These are phyloP conservation scores for Ciconia stormi DNA, from an alignment of 2,113 vertebrate genomes.

Conservation along the genomic window DNA sequence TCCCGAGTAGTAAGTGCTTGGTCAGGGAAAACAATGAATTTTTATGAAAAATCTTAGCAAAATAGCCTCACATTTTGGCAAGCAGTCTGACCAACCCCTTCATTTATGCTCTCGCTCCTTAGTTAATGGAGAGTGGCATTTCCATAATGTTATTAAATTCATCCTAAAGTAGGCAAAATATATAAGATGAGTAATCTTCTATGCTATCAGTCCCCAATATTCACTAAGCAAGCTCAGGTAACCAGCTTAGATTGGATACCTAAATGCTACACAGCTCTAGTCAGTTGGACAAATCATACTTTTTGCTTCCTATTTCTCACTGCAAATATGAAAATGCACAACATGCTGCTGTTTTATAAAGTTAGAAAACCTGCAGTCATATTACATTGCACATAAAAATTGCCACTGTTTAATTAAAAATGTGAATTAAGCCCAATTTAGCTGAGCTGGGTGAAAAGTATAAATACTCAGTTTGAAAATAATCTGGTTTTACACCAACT, in stretches of 20 bases:
- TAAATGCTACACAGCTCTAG: not conserved
- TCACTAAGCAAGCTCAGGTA: not conserved
- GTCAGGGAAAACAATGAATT: not conserved
- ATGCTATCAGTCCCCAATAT: not conserved
- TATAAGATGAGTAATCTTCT: not conserved
- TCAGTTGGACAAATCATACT: not conserved
- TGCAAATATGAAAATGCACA: not conserved
- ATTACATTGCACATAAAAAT: not conserved
- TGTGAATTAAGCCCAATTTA: not conserved
- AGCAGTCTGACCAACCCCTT: not conserved
- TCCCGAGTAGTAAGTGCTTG: not conserved
- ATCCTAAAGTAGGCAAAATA: not conserved
- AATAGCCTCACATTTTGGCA: not conserved
- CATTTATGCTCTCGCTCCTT: not conserved
- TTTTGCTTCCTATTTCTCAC: not conserved
- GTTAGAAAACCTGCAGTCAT: not conserved
- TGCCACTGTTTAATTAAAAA: not conserved
- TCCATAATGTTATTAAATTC: not conserved
- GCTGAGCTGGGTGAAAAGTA: not conserved
- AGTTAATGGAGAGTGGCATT: not conserved
- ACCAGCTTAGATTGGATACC: not conserved
- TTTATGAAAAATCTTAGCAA: not conserved
- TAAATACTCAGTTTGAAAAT: not conserved
- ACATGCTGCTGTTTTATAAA: not conserved
- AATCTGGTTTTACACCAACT: not conserved